A percentile compares a stretch with the other conserved stretches of the same genome.
These are phyloP conservation scores for Remorina albescens DNA, from an alignment of 2,797 vertebrate genomes.

Conservation along the genomic window DNA sequence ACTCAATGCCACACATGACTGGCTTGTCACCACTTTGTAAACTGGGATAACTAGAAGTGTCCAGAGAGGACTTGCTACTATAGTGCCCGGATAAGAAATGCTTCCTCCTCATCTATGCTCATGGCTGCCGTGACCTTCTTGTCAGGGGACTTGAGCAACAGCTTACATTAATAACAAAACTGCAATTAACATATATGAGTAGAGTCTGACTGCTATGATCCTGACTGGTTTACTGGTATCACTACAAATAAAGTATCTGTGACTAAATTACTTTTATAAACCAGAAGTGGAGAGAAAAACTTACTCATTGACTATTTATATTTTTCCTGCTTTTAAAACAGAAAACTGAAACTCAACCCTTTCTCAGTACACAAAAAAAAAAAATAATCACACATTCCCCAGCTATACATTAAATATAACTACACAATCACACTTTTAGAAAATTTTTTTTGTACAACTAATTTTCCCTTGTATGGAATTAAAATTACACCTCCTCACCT, in stretches of 20 bases:
- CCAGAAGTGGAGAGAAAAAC: not conserved
- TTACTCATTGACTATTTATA: no score
- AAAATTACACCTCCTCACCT: not conserved
- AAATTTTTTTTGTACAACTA: not conserved
- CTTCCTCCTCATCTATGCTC: conserved; percentile 25
- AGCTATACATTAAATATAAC: no score
- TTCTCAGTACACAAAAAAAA: conserved; percentile 10
- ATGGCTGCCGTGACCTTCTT: conserved; percentile 65
- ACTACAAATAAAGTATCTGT: conserved; percentile 4
- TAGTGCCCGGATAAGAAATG: conserved; percentile 1
- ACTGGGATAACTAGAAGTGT: conserved; percentile 35
- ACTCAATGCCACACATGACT: not conserved
- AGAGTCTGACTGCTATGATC: conserved; percentile 31
- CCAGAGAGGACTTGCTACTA: conserved; percentile 1
- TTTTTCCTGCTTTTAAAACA: conserved; percentile 3
- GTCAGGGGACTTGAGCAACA: conserved; percentile 54
- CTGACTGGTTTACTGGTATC: conserved; percentile 35
- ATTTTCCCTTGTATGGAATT: not conserved
- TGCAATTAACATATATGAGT: conserved; percentile 57
- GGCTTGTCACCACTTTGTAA: conserved; percentile 2
- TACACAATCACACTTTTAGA: not conserved
- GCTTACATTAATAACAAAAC: conserved; percentile 60
- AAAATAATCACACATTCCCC: not conserved
- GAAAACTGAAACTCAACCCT: not conserved
- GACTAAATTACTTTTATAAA: not conserved